Base-by-base conservation (phyloP, 2,888 invertebrate genomes). In the Drosophila robusta region DNA sequence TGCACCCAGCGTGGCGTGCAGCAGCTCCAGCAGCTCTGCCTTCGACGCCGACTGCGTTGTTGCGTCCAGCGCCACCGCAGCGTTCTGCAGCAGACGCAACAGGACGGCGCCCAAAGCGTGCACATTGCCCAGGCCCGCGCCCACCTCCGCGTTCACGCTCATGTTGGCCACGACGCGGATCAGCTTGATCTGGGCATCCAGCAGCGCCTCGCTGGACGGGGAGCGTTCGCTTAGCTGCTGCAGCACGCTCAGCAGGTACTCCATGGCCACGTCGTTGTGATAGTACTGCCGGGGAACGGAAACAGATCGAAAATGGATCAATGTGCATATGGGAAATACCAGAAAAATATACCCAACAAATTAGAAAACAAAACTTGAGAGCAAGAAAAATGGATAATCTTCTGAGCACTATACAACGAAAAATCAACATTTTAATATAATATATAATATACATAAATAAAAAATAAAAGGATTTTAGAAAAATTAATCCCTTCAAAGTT, bases 91-190 rank as follows among this genome's bases (percentile, higher is more conserved):
- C 42, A 92, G 52, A 42, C 84, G 75, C 11, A 92, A 71, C 8
- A 92, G 90, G 18, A 94, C 93, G 0, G 93, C 93, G 67, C 91
- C 92, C 49, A 92, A 50, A 0, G 81, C 77, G 12, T 93, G 89
- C 6, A 89, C 81, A 7, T 90, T 92, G 0, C 94, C 94, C 71
- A 97, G 91, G 1, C 93, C 94, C 38, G 94, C 94, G 0, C 97
- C 97, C 4, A 96, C 96, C 46, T 95, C 94, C 44, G 95, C 94
- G 84, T 96, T 95, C 67, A 97, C 95, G 65, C 96, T 96, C 91
- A 97, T 94, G 89, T 97, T 97, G 3, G 97, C 97, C 26, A 97
- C 93, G n/a, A 97, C 96, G 5, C 97, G 94, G 14, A 97, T 91
- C 52, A 92, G 77, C 85, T 92, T 92, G 34, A 92, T 90, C 22